These are phyloP conservation scores for Frankliniella intonsa DNA, from an alignment of 2,888 invertebrate species.

Conservation along the genomic window DNA sequence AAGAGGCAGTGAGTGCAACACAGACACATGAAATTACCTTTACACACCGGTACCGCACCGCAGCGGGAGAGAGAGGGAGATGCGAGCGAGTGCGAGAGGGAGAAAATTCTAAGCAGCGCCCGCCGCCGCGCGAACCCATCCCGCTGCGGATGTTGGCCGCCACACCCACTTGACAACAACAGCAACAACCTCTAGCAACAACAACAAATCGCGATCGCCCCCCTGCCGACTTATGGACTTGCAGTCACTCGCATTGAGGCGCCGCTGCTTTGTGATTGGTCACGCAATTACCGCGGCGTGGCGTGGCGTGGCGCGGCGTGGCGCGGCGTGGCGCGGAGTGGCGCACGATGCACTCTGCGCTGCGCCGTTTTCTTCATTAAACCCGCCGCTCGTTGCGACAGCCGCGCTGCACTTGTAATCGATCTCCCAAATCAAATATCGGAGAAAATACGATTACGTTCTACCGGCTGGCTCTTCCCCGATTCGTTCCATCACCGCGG, in stretches of 20 bases:
- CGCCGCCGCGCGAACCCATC: neutral
- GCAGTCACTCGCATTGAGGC: neutral
- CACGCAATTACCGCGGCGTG: constrained; percentile 1
- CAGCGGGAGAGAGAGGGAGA: neutral
- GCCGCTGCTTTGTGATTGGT: constrained; percentile 12
- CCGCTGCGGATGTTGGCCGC: neutral
- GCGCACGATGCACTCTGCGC: neutral
- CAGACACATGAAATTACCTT: too few relatives aligned
- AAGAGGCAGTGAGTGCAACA: too few relatives aligned
- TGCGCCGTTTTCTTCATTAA: too few relatives aligned
- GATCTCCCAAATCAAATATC: neutral
- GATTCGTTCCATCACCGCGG: too few relatives aligned
- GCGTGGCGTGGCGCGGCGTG: neutral
- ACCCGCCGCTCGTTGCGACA: neutral
- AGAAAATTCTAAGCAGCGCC: neutral
- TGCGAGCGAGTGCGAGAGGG: neutral
- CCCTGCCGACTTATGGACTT: neutral
- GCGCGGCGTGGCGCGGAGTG: neutral
- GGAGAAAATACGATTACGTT: too few relatives aligned
- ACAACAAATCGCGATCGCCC: neutral
- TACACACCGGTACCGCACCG: neutral
- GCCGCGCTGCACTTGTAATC: neutral
- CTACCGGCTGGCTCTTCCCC: too few relatives aligned
- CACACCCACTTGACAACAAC: neutral
- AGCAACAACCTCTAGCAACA: neutral